Evolutionary conservation across 2,888 invertebrate species (phyloP).

Genomic region (Lasioglossum marginatum): DNA sequence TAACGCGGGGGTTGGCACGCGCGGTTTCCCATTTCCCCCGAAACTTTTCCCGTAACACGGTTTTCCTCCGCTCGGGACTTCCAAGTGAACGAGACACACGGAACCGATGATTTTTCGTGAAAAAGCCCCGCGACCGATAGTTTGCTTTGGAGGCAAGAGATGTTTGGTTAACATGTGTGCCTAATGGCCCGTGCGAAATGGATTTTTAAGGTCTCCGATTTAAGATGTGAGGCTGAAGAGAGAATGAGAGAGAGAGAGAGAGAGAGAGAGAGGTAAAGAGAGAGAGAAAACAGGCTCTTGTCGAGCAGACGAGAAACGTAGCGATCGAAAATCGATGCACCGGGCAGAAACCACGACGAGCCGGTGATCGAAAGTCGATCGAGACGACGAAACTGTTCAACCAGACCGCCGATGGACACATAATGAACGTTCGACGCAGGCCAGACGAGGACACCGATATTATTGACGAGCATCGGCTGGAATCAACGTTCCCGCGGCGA

Average conservation of each 20-base stretch:
- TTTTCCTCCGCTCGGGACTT: not conserved
- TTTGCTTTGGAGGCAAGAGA: constrained; percentile 72
- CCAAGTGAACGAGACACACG: constrained; percentile 31
- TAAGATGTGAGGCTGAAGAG: constrained; percentile 43
- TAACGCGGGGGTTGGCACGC: constrained; percentile 42
- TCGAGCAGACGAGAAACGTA: constrained; percentile 4
- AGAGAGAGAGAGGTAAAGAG: not conserved
- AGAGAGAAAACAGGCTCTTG: not conserved
- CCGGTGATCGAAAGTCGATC: constrained; percentile 61
- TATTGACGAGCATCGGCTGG: constrained; percentile 31
- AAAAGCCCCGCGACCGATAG: constrained; percentile 62
- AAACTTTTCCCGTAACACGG: constrained; percentile 38
- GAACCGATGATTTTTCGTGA: constrained; percentile 65
- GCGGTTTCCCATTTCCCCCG: constrained; percentile 48
- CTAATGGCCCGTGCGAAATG: constrained; percentile 80
- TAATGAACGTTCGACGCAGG: constrained; percentile 44
- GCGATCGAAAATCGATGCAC: constrained; percentile 69
- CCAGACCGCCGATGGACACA: constrained; percentile 32
- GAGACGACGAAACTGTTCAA: constrained; percentile 42
- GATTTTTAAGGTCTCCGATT: constrained; percentile 79
- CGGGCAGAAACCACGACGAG: constrained; percentile 16
- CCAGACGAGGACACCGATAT: constrained; percentile 23
- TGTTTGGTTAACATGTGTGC: constrained; percentile 79
- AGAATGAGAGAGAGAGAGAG: not conserved
- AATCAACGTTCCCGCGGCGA: constrained; percentile 13